Percentiles rank a stretch among this genome's conserved stretches.
Conservation (phyloP, 2,888 invertebrate genomes). For the Pantelozetes paolii region DNA sequence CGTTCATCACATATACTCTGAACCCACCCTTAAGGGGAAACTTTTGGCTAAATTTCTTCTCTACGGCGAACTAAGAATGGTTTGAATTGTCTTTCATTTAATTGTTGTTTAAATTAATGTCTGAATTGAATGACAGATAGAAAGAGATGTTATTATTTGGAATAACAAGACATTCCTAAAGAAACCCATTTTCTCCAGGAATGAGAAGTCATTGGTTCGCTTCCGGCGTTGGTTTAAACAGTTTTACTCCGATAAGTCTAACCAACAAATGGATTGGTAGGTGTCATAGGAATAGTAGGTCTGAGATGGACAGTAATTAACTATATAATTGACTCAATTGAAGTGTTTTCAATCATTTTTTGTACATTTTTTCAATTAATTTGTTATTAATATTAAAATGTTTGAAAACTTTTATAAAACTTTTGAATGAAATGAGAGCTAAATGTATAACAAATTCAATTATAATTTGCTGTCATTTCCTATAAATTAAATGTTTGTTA, state of each 20-base stretch:
- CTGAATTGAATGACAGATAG: conserved; percentile 61
- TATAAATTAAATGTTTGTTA: no score
- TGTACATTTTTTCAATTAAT: no score
- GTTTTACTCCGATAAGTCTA: conserved; percentile 65
- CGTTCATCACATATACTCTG: conserved; percentile 70
- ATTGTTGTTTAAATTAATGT: neutral
- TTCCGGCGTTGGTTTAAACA: conserved; percentile 78
- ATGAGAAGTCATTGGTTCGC: conserved; percentile 67
- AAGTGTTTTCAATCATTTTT: no score
- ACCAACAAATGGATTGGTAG: neutral
- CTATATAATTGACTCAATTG: no score
- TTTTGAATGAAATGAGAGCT: no score
- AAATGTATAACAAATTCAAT: no score
- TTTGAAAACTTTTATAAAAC: no score
- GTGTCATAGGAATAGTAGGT: no score
- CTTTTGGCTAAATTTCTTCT: conserved; percentile 65
- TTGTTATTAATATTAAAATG: no score
- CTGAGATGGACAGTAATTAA: no score
- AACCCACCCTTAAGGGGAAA: conserved; percentile 57
- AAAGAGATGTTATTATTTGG: conserved; percentile 80
- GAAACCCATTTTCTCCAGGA: conserved; percentile 67
- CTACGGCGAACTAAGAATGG: conserved; percentile 59
- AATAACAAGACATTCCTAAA: conserved; percentile 72
- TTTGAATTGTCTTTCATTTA: neutral
- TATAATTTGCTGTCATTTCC: no score